Evolutionary conservation across 2,888 invertebrate genomes (phyloP), one percentile per base, ranked within the genome.

Genomic region (Cynaeus angustus): DNA sequence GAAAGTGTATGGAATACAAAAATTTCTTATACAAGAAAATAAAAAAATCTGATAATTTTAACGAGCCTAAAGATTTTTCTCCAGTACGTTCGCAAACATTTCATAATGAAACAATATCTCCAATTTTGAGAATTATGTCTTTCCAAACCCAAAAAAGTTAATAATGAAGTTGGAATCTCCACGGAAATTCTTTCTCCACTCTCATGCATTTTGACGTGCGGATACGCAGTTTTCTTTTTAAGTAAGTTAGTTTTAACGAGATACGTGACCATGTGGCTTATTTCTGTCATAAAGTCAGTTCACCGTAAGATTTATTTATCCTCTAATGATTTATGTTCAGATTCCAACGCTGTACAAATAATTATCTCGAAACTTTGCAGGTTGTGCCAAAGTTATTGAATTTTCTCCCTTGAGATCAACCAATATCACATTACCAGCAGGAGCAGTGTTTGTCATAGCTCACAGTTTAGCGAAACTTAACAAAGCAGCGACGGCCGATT

Each of bases 401-500:
- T 99, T 98, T 87, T 90, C 95, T 80, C 99, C 99, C 0, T 85
- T 98, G 65, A 88, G 89, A 70, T 91, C 93, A 3, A 88, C 88
- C 30, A 91, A 94, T 70, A 91, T 99, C n/a, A 86, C 86, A 3
- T 85, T 99, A 62, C 99, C 99, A 0, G 83, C 88, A 69, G 91
- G 91, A 71, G 94, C 94, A 9, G 91, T 92, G 30, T 99, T 99
- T 86, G 96, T 99, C 1, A 94, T 99, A 66, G 95, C 96, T 38
- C 97, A 99, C 84, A 96, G 96, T 82, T 86, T 95, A 72, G 91
- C 91, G 0, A 92, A 93, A 83, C 91, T 94, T 74, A 98, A 99
- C 85, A 99, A 99, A 87, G 99, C 98, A 7, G 95, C 97, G 9
- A 94, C 95, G 0, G 89, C 90, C 37, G 93, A 97, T 84, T 99